These are phyloP conservation scores for Poecilus cupreus DNA, from an alignment of 2,888 invertebrate genomes.

Conservation along the genomic window DNA sequence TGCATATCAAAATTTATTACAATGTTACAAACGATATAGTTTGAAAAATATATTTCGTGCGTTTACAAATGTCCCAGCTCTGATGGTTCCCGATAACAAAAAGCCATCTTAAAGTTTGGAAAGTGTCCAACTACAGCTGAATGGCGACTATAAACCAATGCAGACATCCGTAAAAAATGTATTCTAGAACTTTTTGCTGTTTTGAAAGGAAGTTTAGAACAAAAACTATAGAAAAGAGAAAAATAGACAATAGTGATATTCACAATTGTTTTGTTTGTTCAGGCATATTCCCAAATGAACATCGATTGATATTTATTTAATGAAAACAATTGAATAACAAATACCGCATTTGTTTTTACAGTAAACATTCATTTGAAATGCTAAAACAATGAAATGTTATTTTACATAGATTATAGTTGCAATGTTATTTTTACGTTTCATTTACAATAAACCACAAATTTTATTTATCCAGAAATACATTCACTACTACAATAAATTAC, in stretches of 20 bases:
- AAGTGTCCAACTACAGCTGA: constrained; percentile 16
- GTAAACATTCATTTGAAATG: neutral
- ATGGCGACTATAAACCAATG: constrained; percentile 21
- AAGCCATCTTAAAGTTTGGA: constrained; percentile 29
- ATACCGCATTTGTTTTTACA: neutral
- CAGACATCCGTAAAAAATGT: constrained; percentile 6
- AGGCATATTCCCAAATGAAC: constrained; percentile 14
- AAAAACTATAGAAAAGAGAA: neutral
- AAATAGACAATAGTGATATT: neutral
- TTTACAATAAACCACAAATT: too few relatives aligned
- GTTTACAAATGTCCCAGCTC: constrained; percentile 8
- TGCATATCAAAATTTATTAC: neutral
- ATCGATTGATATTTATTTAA: constrained; percentile 8
- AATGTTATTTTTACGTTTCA: too few relatives aligned
- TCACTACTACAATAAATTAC: too few relatives aligned
- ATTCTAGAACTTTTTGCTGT: constrained; percentile 10
- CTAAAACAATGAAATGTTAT: neutral
- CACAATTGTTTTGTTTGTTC: constrained; percentile 1
- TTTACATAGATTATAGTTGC: neutral
- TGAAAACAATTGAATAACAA: constrained; percentile 21
- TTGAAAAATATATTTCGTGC: constrained; percentile 4
- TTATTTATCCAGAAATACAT: too few relatives aligned
- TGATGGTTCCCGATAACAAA: constrained; percentile 11
- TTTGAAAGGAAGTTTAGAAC: neutral
- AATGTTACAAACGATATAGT: neutral